A percentile compares a stretch with the other conserved stretches of the same genome.
Evolutionary conservation across 2,113 vertebrate genomes (phyloP).

Genomic region (Corapipo altera): DNA sequence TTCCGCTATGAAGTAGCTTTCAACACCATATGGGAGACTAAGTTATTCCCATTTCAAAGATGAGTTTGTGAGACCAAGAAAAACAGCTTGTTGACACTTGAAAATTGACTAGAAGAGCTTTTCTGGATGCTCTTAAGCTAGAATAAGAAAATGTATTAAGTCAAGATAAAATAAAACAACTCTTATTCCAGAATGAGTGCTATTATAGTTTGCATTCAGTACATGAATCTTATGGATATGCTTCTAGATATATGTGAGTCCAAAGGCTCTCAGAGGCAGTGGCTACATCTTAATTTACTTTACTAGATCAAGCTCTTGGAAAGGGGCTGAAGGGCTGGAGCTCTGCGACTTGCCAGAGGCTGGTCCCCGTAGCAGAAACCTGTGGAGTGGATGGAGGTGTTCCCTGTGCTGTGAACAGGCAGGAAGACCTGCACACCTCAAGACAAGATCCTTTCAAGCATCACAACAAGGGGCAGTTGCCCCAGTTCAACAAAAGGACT

Average conservation of each 20-base stretch:
- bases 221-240: neutral
- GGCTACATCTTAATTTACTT: neutral
- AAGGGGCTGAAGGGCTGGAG: neutral
- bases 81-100: constrained; percentile 63
- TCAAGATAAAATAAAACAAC: constrained; percentile 25
- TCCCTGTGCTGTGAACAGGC: neutral
- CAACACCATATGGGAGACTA: constrained; percentile 54
- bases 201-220: neutral
- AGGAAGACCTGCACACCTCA: neutral
- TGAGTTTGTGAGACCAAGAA: constrained; percentile 51
- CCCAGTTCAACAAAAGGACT: neutral
- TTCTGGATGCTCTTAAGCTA: constrained; percentile 41
- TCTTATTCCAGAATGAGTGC: neutral
- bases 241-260: neutral
- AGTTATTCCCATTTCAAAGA: constrained; percentile 63
- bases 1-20: constrained; percentile 43
- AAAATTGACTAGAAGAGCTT: constrained; percentile 41
- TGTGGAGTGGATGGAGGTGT: neutral
- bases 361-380: neutral
- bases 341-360: neutral
- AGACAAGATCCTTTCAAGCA: neutral
- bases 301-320: neutral
- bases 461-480: neutral
- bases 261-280: neutral
- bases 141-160: constrained; percentile 42